Evolutionary conservation across 1,140 invertebrate species (phyloP), one percentile per base, ranked within the genome.

Genomic region (Hylaeus volcanicus): DNA sequence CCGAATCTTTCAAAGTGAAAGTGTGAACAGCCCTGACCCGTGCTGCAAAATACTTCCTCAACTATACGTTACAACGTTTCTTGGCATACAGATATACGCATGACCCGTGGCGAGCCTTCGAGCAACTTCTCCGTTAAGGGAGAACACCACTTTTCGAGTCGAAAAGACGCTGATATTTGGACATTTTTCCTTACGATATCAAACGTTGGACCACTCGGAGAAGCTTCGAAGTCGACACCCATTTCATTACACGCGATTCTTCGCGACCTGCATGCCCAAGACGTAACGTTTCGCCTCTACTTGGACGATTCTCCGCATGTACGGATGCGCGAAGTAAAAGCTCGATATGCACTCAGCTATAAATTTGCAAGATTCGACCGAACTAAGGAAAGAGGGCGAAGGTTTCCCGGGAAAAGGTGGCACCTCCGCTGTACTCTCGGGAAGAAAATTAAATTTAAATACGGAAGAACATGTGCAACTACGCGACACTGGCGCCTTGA

Each of bases 401-500:
- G 37, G 2, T n/a, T 11, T 14, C 41, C 5, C 1, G 53, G 8
- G 51, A 43, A 72, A 58, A 68, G 11, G 6, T 15, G 43, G 71
- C 61, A 43, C 43, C 41, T 55, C 45, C 58, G 1, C 15, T 43
- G 14, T 61, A 45, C 58, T 78, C 58, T 45, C 48, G 12, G 26
- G 2, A 45, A 48, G 45, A 55, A 79, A 79, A 79, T 79, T 72
- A 55, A 72, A 79, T 79, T 72, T 64, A 55, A 64, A 79, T 79
- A 79, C n/a, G 26, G 12, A 26, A 51, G 14, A 37, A 70, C 75
- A 66, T 65, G 73, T 48, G 26, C n/a, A 60, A n/a, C n/a, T 58
- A n/a, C 55, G 55, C 55, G 55, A 65, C 48, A 11, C 39, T 70
- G 4, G 53, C 56, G 41, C 2, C n/a, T n/a, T 12, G 26, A 65